These are phyloP conservation scores for Macropis europaea DNA, from an alignment of 2,888 invertebrate genomes.

Conservation along the genomic window DNA sequence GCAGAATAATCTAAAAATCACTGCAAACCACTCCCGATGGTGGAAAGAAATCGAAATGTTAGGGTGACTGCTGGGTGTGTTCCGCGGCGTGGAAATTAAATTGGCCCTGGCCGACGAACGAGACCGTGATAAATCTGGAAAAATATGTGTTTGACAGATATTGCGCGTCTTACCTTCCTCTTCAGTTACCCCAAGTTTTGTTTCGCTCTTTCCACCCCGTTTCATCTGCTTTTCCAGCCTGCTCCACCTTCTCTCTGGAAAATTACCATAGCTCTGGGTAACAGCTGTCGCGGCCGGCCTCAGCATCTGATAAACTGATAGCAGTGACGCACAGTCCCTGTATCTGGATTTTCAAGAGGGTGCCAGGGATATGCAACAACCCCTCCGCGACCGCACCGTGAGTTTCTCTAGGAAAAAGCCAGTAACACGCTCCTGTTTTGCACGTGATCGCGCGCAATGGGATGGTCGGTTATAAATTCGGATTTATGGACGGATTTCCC, in stretches of 20 bases:
- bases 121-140: slow-evolving; percentile 75
- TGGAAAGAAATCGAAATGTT: slow-evolving; percentile 8
- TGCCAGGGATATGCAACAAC: slow-evolving; percentile 3
- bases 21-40: too few species aligned
- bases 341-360: slow-evolving; percentile 11
- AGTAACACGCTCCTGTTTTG: slow-evolving; percentile 59
- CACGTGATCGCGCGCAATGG: slow-evolving; percentile 57
- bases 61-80: slow-evolving; percentile 9
- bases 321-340: slow-evolving; percentile 69
- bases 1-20: too few species aligned
- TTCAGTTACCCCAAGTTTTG: neutral
- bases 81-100: slow-evolving; percentile 71
- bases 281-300: slow-evolving; percentile 73
- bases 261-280: slow-evolving; percentile 76
- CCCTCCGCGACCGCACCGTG: neutral
- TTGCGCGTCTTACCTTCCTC: slow-evolving; percentile 65
- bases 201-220: neutral
- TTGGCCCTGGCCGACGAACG: slow-evolving; percentile 65
- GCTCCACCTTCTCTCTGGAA: slow-evolving; percentile 54
- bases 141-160: slow-evolving; percentile 79
- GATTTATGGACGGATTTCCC: slow-evolving; percentile 56
- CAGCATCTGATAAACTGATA: slow-evolving; percentile 78
- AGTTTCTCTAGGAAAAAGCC: neutral
- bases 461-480: slow-evolving; percentile 60
- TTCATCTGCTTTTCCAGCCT: slow-evolving; percentile 2